Evolutionary conservation across 2,888 invertebrate species (phyloP), one percentile per base, ranked within the genome.

Genomic region (Tachina grossa): DNA sequence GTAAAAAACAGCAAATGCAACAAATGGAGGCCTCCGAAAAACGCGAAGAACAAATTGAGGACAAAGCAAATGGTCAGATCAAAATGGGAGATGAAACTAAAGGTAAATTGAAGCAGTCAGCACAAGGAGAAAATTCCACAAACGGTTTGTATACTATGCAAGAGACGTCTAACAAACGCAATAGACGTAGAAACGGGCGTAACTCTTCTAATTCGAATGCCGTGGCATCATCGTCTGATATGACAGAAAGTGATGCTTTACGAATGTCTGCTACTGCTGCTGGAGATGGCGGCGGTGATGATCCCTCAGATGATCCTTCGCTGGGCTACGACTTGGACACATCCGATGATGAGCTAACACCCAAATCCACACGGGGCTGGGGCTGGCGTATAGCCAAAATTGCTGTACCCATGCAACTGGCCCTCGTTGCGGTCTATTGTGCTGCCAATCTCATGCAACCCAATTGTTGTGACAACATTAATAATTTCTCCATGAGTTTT

Each of bases 381-480:
- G 93, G 95, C 83, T 95, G 95, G 94, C 94, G 96, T 69, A 94
- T 96, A 53, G 93, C 96, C 72, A 93, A 94, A 87, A 94, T 95
- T n/a, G 95, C 96, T 13, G 90, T 96, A 83, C 96, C 96, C 49
- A 95, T 96, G 92, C 96, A 96, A 89, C 89, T 96, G 90, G 95
- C 95, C 8, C 91, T 96, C 74, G 93, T 96, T 80, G 94, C 95
- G 8, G 93, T 96, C 59, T 94, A 96, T 88, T 96, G 95, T 89
- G 94, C 96, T 75, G 95, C 95, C 69, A 96, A 95, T 89, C 93
- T 96, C 49, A 93, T 96, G 90, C 96, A 96, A 89, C 96, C 96
- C 1, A 95, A 95, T 72, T 96, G 96, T 91, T 96, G 96, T 93
- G 96, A 96, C 92, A 94, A 95, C 87, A 94, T 96, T 89, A 96